These are phyloP conservation scores for Saccostrea cuccullata DNA, from an alignment of 1,140 invertebrate genomes.

Conservation along the genomic window DNA sequence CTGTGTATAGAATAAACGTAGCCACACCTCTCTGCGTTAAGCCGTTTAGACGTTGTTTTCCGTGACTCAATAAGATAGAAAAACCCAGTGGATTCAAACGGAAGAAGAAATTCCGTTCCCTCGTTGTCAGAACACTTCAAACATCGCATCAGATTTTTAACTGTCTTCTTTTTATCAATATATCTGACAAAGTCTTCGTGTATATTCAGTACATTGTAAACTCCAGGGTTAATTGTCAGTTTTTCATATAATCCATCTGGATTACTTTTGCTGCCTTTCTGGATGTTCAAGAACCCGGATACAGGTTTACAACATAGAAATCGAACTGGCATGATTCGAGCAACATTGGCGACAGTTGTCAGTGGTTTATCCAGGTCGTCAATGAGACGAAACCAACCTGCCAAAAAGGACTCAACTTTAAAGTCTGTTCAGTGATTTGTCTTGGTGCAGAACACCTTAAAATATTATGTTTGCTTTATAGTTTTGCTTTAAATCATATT, in stretches of 20 bases:
- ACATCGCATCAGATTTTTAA: slow-evolving; percentile 67
- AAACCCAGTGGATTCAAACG: slow-evolving; percentile 64
- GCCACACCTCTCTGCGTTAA: slow-evolving; percentile 56
- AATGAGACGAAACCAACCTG: slow-evolving; percentile 68
- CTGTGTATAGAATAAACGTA: slow-evolving; percentile 60
- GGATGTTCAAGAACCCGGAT: slow-evolving; percentile 61
- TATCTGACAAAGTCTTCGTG: slow-evolving; percentile 69
- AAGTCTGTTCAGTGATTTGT: background rate
- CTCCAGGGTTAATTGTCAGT: slow-evolving; percentile 60
- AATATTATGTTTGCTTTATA: background rate
- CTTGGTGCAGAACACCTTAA: background rate
- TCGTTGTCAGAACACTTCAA: slow-evolving; percentile 62
- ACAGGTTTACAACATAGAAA: slow-evolving; percentile 59
- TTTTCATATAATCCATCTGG: slow-evolving; percentile 66
- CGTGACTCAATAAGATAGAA: slow-evolving; percentile 70
- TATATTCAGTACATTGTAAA: slow-evolving; percentile 63
- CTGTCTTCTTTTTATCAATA: slow-evolving; percentile 57
- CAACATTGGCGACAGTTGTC: slow-evolving; percentile 62
- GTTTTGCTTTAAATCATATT: background rate
- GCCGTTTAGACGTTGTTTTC: slow-evolving; percentile 56
- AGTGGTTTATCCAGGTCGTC: slow-evolving; percentile 63
- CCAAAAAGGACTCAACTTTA: slow-evolving; percentile 26
- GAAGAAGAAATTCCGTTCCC: slow-evolving; percentile 62
- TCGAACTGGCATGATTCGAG: slow-evolving; percentile 67
- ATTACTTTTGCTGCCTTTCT: slow-evolving; percentile 45